Percentiles rank a stretch among this genome's conserved stretches.
phyloP scores from a whole-genome alignment of 2,113 vertebrate genomes.

The Phyllostomus discolor region DNA sequence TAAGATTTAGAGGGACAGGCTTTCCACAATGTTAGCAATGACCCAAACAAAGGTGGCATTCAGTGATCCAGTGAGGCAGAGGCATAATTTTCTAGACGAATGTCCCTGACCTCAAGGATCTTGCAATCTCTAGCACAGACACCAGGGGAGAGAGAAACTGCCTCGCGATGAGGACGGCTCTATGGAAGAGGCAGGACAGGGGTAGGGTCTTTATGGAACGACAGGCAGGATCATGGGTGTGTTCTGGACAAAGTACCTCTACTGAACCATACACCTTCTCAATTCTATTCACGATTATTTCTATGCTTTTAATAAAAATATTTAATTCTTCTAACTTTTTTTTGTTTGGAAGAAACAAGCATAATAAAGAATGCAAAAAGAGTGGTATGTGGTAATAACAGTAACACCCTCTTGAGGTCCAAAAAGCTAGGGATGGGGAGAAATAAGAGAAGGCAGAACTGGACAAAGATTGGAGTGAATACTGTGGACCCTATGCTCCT shows the following conservation, averaged over 20 bases:
- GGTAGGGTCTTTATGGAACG: neutral
- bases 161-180: neutral
- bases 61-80: neutral
- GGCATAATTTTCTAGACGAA: neutral
- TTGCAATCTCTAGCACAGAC: neutral
- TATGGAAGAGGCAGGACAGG: neutral
- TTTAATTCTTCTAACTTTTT: neutral
- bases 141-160: neutral
- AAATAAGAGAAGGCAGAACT: neutral
- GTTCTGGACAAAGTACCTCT: neutral
- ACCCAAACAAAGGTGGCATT: neutral
- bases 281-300: neutral
- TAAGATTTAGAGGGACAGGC: neutral
- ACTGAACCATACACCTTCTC: neutral
- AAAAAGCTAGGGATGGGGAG: neutral
- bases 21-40: neutral
- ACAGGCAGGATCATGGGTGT: neutral
- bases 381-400: neutral
- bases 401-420: neutral
- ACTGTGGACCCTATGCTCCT: neutral
- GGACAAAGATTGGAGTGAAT: neutral
- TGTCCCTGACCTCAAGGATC: neutral
- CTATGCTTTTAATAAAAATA: neutral
- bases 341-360: neutral
- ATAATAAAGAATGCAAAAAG: neutral